Conservation (phyloP, 1,140 invertebrate species). For the Drosophila willistoni region DNA sequence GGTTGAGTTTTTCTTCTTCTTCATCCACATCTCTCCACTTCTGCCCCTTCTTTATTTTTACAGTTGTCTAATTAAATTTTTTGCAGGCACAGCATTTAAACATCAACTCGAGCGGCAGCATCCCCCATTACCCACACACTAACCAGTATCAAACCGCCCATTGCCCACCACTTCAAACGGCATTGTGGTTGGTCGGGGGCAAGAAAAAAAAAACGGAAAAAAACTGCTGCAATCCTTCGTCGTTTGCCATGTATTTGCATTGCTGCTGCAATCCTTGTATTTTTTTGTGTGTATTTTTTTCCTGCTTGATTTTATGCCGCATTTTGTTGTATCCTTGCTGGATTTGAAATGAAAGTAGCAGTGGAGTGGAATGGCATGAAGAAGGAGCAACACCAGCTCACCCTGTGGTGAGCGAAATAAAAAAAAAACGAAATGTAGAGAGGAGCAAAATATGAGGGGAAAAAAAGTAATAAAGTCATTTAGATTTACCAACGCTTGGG, state of each 20-base stretch:
- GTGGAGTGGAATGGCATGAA: constrained; percentile 53
- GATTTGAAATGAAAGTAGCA: constrained; percentile 76
- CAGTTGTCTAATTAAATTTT: constrained; percentile 79
- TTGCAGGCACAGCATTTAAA: constrained; percentile 68
- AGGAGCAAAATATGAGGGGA: constrained; percentile 25
- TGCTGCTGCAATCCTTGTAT: constrained; percentile 60
- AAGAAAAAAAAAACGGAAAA: constrained; percentile 26
- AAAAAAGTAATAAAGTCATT: constrained; percentile 81
- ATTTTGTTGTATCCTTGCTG: constrained; percentile 72
- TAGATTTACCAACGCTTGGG: constrained; percentile 75
- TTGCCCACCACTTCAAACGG: constrained; percentile 49
- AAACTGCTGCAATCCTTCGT: constrained; percentile 42
- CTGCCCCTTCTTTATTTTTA: constrained; percentile 31
- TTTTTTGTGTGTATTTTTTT: constrained; percentile 33
- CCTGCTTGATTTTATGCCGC: constrained; percentile 67
- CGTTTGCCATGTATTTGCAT: constrained; percentile 57
- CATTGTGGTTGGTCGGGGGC: constrained; percentile 43
- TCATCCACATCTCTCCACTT: not conserved
- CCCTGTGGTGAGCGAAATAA: not conserved
- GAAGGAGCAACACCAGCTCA: constrained; percentile 17
- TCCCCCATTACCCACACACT: constrained; percentile 10
- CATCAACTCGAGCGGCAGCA: constrained; percentile 47
- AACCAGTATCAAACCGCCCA: not conserved
- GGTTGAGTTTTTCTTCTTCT: not conserved
- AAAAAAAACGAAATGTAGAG: constrained; percentile 42